Percentiles rank a stretch among this genome's conserved stretches.
These are phyloP conservation scores for Biston betularia DNA, from an alignment of 2,888 invertebrate species.

Conservation along the genomic window DNA sequence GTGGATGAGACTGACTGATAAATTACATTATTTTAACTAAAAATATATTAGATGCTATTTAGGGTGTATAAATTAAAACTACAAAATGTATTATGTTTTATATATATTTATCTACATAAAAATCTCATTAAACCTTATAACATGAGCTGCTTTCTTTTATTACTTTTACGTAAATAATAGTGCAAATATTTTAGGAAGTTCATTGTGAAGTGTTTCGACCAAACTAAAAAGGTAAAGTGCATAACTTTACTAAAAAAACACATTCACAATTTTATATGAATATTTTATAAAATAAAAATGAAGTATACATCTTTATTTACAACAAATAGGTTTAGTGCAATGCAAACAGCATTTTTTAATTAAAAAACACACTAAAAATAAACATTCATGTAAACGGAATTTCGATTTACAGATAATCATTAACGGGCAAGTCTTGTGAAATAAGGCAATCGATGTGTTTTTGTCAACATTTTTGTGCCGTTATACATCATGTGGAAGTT, in stretches of 20 bases:
- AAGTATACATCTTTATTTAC: neutral
- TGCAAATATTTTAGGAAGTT: neutral
- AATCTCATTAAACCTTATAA: constrained; percentile 30
- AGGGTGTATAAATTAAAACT: constrained; percentile 21
- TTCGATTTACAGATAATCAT: no score
- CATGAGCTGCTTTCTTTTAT: constrained; percentile 26
- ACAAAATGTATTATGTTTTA: constrained; percentile 36
- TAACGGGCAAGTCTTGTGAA: no score
- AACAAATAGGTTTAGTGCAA: neutral
- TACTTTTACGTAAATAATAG: constrained; percentile 25
- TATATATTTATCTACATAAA: constrained; percentile 34
- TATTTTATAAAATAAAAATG: neutral
- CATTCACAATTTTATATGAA: neutral
- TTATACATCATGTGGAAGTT: no score
- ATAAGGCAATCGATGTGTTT: no score
- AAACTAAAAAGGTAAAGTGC: neutral
- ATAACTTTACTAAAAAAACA: neutral
- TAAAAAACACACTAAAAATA: no score
- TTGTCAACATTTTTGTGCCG: no score
- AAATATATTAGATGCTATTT: neutral
- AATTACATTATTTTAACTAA: no score
- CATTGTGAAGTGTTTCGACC: neutral
- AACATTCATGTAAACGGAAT: no score
- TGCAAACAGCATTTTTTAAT: no score
- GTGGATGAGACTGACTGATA: constrained; percentile 7